A percentile compares a stretch with the other conserved stretches of the same genome.
Evolutionary conservation across 2,888 invertebrate genomes (phyloP).

Genomic region (Serripes groenlandicus): DNA sequence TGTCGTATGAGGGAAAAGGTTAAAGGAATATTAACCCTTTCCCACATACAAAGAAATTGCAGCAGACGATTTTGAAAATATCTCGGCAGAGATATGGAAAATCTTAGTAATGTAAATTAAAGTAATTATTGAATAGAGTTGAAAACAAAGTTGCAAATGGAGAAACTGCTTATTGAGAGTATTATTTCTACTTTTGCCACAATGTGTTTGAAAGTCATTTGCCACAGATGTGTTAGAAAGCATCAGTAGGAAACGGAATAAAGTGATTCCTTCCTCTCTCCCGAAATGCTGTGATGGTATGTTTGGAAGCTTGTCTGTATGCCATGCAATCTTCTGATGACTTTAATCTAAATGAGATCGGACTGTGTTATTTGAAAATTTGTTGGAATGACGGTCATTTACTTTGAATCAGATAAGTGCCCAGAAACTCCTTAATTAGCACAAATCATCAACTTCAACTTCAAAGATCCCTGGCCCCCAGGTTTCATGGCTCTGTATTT

Average conservation of each 20-base stretch:
- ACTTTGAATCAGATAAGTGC: conserved; percentile 10
- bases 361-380: conserved; percentile 27
- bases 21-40: too few relatives aligned
- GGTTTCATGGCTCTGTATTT: too few relatives aligned
- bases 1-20: too few relatives aligned
- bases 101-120: too few relatives aligned
- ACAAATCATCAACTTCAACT: conserved; percentile 2
- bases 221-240: background rate
- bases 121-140: too few relatives aligned
- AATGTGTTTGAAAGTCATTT: background rate
- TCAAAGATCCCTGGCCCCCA: conserved; percentile 10
- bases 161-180: background rate
- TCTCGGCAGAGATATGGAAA: too few relatives aligned
- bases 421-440: conserved; percentile 6
- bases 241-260: background rate
- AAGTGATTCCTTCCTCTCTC: background rate
- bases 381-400: conserved; percentile 18
- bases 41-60: too few relatives aligned
- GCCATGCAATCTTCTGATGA: background rate
- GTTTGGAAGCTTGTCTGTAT: too few relatives aligned
- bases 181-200: background rate
- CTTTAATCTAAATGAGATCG: conserved; percentile 16
- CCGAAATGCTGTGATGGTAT: too few relatives aligned
- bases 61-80: too few relatives aligned
- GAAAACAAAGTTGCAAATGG: background rate